These are phyloP conservation scores for Macrosteles quadrilineatus DNA, from an alignment of 1,140 invertebrate species.

Conservation along the genomic window DNA sequence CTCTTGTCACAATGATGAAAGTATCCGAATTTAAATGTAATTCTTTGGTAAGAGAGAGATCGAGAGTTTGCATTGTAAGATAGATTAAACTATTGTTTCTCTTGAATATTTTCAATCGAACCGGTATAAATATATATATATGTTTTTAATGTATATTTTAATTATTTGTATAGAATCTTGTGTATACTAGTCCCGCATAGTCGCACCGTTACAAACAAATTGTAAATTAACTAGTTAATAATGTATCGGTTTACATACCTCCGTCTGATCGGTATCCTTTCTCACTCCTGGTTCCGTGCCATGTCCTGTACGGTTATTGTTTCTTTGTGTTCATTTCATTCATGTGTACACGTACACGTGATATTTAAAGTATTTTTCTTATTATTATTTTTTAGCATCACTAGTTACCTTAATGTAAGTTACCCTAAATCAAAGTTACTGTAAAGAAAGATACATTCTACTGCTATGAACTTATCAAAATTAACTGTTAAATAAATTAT, in stretches of 20 bases:
- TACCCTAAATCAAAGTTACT: slow-evolving; percentile 27
- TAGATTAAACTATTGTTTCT: slow-evolving; percentile 19
- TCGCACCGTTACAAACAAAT: slow-evolving; percentile 23
- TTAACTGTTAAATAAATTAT: slow-evolving; percentile 25
- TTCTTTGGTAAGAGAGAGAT: not conserved
- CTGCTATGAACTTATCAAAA: slow-evolving; percentile 25
- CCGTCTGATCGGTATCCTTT: not conserved
- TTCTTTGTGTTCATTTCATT: slow-evolving; percentile 17
- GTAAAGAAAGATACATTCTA: slow-evolving; percentile 19
- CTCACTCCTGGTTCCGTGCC: not conserved
- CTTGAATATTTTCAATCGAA: slow-evolving; percentile 16
- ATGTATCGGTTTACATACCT: not conserved
- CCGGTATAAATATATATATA: slow-evolving; percentile 26
- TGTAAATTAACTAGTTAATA: slow-evolving; percentile 20
- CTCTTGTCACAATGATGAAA: slow-evolving; percentile 4
- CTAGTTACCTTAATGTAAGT: slow-evolving; percentile 27
- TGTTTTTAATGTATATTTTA: slow-evolving; percentile 27
- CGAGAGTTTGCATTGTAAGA: slow-evolving; percentile 18
- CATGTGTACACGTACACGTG: slow-evolving; percentile 7
- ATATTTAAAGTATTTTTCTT: slow-evolving; percentile 4
- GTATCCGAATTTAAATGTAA: not conserved
- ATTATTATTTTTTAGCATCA: slow-evolving; percentile 21
- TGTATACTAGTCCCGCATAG: slow-evolving; percentile 25
- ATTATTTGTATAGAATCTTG: slow-evolving; percentile 27
- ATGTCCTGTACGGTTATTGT: not conserved